These are phyloP conservation scores for Phyllotreta cruciferae DNA, from an alignment of 2,888 invertebrate genomes.

Conservation along the genomic window DNA sequence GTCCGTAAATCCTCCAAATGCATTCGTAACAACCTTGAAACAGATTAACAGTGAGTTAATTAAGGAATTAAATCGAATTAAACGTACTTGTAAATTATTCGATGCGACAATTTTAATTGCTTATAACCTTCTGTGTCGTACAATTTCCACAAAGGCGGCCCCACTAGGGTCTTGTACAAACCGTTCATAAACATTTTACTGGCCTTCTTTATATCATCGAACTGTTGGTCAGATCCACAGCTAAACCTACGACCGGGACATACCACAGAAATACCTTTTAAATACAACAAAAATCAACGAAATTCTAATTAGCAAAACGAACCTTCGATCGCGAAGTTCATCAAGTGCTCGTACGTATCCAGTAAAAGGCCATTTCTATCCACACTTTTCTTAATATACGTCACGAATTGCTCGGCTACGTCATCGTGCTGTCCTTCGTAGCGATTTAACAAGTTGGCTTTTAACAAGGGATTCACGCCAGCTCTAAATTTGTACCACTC, in stretches of 20 bases:
- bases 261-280: constrained; percentile 63
- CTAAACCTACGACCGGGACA: constrained; percentile 63
- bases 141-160: constrained; percentile 62
- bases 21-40: constrained; percentile 46
- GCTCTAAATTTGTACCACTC: constrained; percentile 66
- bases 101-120: constrained; percentile 62
- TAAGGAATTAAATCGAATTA: constrained; percentile 1
- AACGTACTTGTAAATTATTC: constrained; percentile 57
- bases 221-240: constrained; percentile 53
- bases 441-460: constrained; percentile 58
- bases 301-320: constrained; percentile 23
- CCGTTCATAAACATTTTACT: constrained; percentile 62
- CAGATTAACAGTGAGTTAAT: background rate
- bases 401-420: constrained; percentile 60
- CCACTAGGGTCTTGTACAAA: constrained; percentile 61
- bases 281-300: constrained; percentile 12
- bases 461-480: constrained; percentile 63
- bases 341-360: constrained; percentile 57
- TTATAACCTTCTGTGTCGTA: constrained; percentile 62
- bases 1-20: constrained; percentile 42
- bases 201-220: constrained; percentile 58
- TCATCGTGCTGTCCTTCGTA: constrained; percentile 58
- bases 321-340: constrained; percentile 61
- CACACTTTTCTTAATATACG: constrained; percentile 54
- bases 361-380: constrained; percentile 49